Conservation (phyloP, 30 jellyfish, hydroid and myxozoan genomes). For the Clytia hemisphaerica region DNA sequence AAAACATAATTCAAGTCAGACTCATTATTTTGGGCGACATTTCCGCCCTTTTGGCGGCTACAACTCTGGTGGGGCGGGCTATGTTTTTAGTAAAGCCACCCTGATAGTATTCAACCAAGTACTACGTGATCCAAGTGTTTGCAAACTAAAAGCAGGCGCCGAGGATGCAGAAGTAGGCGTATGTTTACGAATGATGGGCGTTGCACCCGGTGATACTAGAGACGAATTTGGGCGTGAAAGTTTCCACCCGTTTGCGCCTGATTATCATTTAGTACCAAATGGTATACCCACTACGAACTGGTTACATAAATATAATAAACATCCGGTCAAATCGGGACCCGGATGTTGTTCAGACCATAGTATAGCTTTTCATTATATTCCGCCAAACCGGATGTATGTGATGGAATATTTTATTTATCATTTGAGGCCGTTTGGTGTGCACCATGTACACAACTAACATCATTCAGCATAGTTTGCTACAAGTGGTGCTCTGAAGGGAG, state of each 20-base stretch:
- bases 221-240: constrained; percentile 69
- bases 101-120: constrained; percentile 43
- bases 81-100: constrained; percentile 67
- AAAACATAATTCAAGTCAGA: constrained; percentile 41
- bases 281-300: constrained; percentile 56
- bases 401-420: constrained; percentile 69
- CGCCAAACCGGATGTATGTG: constrained; percentile 66
- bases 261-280: constrained; percentile 70
- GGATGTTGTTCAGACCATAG: constrained; percentile 91
- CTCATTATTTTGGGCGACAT: constrained; percentile 89
- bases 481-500: too few relatives aligned
- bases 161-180: constrained; percentile 93
- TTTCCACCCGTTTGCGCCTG: constrained; percentile 87
- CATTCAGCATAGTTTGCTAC: too few relatives aligned
- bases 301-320: constrained; percentile 76
- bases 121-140: constrained; percentile 62
- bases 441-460: constrained; percentile 25
- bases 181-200: constrained; percentile 51
- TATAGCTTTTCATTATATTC: constrained; percentile 74
- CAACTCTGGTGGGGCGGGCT: constrained; percentile 98
- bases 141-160: constrained; percentile 60
- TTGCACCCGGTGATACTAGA: constrained; percentile 85
- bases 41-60: constrained; percentile 93
- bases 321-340: constrained; percentile 69
- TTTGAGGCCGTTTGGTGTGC: constrained; percentile 61